Conservation (phyloP, 1,140 invertebrate genomes). For the Drosophila ironensis region DNA sequence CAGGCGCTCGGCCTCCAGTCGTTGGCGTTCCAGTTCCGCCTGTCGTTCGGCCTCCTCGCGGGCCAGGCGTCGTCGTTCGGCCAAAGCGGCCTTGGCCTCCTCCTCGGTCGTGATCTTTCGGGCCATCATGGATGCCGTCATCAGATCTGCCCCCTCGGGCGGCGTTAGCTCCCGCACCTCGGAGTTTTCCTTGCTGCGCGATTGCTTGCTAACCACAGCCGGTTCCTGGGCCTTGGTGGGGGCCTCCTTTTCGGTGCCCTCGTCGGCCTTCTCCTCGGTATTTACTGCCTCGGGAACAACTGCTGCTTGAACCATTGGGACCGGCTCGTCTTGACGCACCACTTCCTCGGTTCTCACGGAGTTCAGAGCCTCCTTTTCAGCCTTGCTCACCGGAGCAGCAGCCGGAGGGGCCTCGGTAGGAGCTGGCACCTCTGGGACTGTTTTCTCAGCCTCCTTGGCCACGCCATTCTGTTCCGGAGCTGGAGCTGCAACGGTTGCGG, state of each 20-base stretch:
- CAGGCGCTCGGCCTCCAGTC: conserved; percentile 88
- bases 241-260: conserved; percentile 81
- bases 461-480: conserved; percentile 48
- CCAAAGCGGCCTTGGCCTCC: conserved; percentile 93
- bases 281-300: conserved; percentile 32
- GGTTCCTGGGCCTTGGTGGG: conserved; percentile 31
- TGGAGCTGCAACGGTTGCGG: conserved; percentile 2
- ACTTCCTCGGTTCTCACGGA: conserved; percentile 78
- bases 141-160: conserved; percentile 64
- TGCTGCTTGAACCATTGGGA: neutral
- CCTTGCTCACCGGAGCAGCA: conserved; percentile 60
- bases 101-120: conserved; percentile 91
- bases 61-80: conserved; percentile 91
- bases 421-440: conserved; percentile 20
- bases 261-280: conserved; percentile 78
- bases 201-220: conserved; percentile 38
- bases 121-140: conserved; percentile 86
- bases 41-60: conserved; percentile 93
- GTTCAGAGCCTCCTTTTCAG: conserved; percentile 80
- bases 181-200: conserved; percentile 77
- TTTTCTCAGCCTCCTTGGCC: conserved; percentile 31
- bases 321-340: conserved; percentile 33
- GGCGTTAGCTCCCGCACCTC: conserved; percentile 73
- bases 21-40: conserved; percentile 90
- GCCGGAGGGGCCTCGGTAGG: conserved; percentile 1